A percentile compares a stretch with the other conserved stretches of the same genome.
These are phyloP conservation scores for Rhodinocichla rosea DNA, from an alignment of 2,113 vertebrate species.

Conservation along the genomic window DNA sequence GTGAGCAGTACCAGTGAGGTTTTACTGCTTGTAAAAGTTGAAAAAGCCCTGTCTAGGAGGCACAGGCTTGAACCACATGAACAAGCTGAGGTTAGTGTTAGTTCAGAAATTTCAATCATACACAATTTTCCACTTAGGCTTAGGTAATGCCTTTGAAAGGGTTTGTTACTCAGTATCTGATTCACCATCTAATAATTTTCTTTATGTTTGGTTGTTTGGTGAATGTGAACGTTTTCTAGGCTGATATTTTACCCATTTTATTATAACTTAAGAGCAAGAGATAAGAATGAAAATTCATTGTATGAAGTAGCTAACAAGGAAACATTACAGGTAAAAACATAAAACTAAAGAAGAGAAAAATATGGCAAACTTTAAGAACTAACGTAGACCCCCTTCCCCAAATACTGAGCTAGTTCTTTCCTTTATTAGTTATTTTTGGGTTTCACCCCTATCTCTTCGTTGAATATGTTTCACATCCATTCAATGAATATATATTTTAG, in stretches of 20 bases:
- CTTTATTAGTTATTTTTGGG: no score
- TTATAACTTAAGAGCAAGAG: background rate
- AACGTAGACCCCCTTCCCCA: background rate
- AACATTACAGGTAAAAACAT: background rate
- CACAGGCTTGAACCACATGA: background rate
- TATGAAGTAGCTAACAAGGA: background rate
- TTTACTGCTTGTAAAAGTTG: background rate
- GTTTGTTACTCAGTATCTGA: background rate
- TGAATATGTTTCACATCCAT: background rate
- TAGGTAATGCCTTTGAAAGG: background rate
- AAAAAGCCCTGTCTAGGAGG: background rate
- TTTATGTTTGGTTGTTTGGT: background rate
- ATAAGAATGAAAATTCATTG: background rate
- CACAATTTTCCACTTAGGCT: background rate
- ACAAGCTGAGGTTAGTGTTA: background rate
- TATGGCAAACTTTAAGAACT: background rate
- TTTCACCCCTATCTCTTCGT: background rate
- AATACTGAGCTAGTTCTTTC: background rate
- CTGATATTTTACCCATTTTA: background rate
- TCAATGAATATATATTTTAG: background rate
- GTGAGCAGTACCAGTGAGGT: background rate
- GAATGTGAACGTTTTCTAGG: background rate
- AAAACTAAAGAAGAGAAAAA: background rate
- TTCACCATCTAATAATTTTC: background rate
- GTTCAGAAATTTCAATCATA: background rate